A percentile compares a stretch with the other conserved stretches of the same genome.
phyloP scores from a whole-genome alignment of 2,797 vertebrate genomes.

The Dendrocincla fuliginosa region DNA sequence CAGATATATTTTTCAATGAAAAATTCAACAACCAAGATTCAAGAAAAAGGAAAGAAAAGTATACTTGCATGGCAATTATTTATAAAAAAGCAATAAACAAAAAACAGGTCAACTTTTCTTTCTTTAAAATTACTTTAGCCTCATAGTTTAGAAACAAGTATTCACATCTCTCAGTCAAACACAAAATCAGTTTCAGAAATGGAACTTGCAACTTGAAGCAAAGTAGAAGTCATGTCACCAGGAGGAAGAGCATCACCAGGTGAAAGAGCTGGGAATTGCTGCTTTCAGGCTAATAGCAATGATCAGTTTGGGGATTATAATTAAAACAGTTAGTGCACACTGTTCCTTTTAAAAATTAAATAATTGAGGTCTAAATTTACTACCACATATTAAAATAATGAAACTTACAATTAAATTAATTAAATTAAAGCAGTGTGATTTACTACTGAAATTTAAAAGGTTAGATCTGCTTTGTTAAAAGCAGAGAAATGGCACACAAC shows the following conservation, averaged over 20 bases:
- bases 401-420: background rate
- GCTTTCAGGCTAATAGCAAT: background rate
- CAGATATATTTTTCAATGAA: background rate
- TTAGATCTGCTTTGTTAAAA: background rate
- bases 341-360: background rate
- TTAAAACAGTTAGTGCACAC: background rate
- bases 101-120: background rate
- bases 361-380: background rate
- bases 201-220: background rate
- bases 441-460: background rate
- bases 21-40: background rate
- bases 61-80: background rate
- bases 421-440: background rate
- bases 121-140: background rate
- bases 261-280: background rate
- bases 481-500: background rate
- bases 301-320: background rate
- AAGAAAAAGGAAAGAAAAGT: background rate
- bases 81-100: background rate
- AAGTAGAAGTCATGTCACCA: background rate
- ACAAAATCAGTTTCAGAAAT: background rate
- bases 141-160: background rate
- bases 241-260: background rate
- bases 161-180: background rate
- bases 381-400: background rate